A percentile compares a stretch with the other conserved stretches of the same genome.
Evolutionary conservation across 1,140 invertebrate genomes (phyloP).

Genomic region (Parasteatoda tepidariorum): DNA sequence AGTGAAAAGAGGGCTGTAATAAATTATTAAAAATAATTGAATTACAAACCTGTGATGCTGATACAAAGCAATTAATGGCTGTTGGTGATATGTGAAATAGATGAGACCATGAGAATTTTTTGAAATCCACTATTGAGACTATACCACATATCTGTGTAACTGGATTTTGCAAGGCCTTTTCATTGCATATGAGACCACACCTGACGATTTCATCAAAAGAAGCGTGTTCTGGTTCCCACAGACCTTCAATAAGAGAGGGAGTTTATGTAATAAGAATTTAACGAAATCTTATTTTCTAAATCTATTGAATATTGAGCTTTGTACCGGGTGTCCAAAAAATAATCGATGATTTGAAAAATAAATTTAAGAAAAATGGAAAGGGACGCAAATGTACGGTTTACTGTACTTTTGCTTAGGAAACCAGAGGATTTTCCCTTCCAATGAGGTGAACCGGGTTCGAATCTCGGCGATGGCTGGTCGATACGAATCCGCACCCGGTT

Average conservation of each 20-base stretch:
- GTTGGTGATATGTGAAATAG: slow-evolving; percentile 6
- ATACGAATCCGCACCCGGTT: too few relatives aligned
- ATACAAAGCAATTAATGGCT: background rate
- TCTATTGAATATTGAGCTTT: background rate
- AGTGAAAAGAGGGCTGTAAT: too few relatives aligned
- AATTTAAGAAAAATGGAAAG: too few relatives aligned
- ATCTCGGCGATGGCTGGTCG: too few relatives aligned
- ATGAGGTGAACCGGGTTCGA: too few relatives aligned
- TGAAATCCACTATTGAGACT: slow-evolving; percentile 88
- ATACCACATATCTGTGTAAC: slow-evolving; percentile 85
- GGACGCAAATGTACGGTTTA: too few relatives aligned
- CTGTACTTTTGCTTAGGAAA: too few relatives aligned
- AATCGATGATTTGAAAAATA: too few relatives aligned
- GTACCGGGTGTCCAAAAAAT: background rate
- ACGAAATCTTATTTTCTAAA: background rate
- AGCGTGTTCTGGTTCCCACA: slow-evolving; percentile 29
- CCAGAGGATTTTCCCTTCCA: too few relatives aligned
- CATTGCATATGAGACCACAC: slow-evolving; percentile 80
- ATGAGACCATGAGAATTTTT: slow-evolving; percentile 74
- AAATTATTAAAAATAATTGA: too few relatives aligned
- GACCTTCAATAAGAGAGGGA: background rate
- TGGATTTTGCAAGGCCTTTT: slow-evolving; percentile 80
- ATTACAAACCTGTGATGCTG: background rate
- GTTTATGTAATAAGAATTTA: background rate
- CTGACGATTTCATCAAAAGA: slow-evolving; percentile 42